phyloP scores from a whole-genome alignment of 2,113 vertebrate genomes.

The Spilogale gracilis region DNA sequence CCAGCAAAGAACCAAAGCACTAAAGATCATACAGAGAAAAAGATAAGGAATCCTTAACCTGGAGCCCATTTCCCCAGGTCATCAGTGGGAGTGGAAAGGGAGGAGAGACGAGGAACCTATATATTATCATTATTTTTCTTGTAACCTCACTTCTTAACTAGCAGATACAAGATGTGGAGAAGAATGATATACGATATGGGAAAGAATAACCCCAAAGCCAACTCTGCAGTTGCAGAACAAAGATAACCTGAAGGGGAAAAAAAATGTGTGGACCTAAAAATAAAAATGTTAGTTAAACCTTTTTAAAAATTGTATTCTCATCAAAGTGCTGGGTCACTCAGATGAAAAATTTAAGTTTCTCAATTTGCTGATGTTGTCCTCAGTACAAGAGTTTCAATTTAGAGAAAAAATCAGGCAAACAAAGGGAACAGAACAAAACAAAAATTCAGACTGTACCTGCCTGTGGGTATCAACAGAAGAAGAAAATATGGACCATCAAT shows the following conservation, averaged over 20 bases:
- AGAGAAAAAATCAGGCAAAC: not conserved
- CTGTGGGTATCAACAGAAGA: not conserved
- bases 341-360: not conserved
- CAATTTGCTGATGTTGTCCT: not conserved
- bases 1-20: not conserved
- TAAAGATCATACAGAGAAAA: not conserved
- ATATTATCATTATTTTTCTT: not conserved
- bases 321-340: not conserved
- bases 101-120: not conserved
- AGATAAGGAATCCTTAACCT: not conserved
- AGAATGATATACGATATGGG: not conserved
- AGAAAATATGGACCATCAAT: not conserved
- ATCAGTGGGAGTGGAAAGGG: not conserved
- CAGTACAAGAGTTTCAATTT: not conserved
- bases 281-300: not conserved
- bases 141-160: not conserved
- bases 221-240: not conserved
- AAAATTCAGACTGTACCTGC: not conserved
- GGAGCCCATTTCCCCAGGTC: not conserved
- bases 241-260: not conserved
- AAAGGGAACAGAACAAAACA: not conserved
- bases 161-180: not conserved
- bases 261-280: not conserved
- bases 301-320: not conserved
- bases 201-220: not conserved